Evolutionary conservation across 2,888 invertebrate genomes (phyloP), one percentile per base, ranked within the genome.

Genomic region (Eurois occulta): DNA sequence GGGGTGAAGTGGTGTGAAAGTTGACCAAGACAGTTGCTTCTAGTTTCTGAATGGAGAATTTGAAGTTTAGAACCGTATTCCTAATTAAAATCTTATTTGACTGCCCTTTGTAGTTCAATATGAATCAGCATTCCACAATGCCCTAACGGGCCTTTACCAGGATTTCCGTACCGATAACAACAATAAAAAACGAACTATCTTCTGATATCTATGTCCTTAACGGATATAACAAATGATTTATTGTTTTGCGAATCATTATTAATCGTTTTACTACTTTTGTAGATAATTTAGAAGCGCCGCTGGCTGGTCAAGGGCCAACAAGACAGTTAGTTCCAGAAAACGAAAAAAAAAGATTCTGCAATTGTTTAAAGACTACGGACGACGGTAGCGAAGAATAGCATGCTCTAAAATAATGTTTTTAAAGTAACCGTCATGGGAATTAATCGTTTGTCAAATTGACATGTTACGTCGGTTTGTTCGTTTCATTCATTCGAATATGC

Each of bases 111-210:
- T 18, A n/a, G 24, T 43, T 4, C 21, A 41, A 41, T 6, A 74
- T 52, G 32, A 74, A n/a, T 52, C 18, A 74, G 18, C 18, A 18
- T 18, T 10, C 2, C 10, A 35, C 52, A 32, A 43, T n/a, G 18
- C 28, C 11, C n/a, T 21, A 21, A 21, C 8, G 52, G n/a, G n/a
- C 7, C 2, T n/a, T 16, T 21, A 58, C 10, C 52, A 35, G 21
- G 32, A 52, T 75, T 28, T 8, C 55, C 28, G 4, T 24, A 76
- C 28, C 6, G 65, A 46, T 75, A 76, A 65, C 1, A 35, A 10
- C 35, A 38, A 76, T 66, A 55, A 66, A 75, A 65, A 46, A 32
- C 35, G 18, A 55, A 55, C 32, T 13, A 66, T 76, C 65, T 75
- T 35, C 35, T 38, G 52, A 55, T 76, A 75, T 64, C n/a, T 35